Base-by-base conservation (phyloP, 2,888 invertebrate genomes). In the Hermaeophaga mercurialis region DNA sequence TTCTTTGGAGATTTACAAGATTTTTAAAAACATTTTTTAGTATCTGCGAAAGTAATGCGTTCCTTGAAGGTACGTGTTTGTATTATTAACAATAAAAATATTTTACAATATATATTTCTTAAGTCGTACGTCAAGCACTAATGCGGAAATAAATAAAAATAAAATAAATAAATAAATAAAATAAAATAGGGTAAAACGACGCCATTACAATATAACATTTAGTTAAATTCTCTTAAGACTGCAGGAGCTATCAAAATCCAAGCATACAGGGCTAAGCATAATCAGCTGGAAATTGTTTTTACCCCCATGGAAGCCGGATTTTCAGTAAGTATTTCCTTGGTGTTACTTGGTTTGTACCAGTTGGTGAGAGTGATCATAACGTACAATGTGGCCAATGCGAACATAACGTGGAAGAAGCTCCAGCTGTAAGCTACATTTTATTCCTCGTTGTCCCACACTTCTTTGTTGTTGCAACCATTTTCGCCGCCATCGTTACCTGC, bases 341-440 rank as follows among this genome's bases (percentile, higher is more conserved):
- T n/a, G 22, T n/a, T 79, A 91, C 96, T 88, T 81, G 96, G n/a
- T 96, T 91, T 90, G 82, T 93, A 98, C 99, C 99, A 99, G 78
- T 97, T 96, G 68, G 99, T 99, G 56, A 99, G 84, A 1, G 98
- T 98, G 99, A 99, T 99, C 99, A 99, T 99, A 53, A 99, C 91
- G 78, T 99, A 99, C 8, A 99, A 85, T 0, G 97, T 94, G 41
- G 96, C 97, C 66, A 98, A 85, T 15, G 90, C 92, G 80, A 99
- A 94, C 83, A 98, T 96, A 65, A 94, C 80, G 80, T 98, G 97
- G 84, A 97, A 97, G 82, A 96, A 92, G 60, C 91, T 91, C 94
- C 98, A 98, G 58, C 88, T 93, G 80, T 98, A 98, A 5, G 92
- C 90, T 17, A 96, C 92, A 44, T 81, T 81, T 7, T 91, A 93